phyloP scores from a whole-genome alignment of 2,888 invertebrate species.

The Nebria brevicollis region DNA sequence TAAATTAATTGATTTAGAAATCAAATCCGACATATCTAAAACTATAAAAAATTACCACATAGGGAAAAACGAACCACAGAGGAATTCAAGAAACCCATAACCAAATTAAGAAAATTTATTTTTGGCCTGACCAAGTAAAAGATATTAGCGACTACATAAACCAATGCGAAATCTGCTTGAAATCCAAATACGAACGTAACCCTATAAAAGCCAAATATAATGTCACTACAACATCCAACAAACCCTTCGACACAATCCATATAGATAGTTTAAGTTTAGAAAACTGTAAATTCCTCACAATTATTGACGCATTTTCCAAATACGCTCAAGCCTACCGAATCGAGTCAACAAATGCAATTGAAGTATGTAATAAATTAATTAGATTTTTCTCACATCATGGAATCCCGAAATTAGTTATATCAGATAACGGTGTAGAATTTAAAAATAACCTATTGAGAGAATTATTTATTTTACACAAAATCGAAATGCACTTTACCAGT shows the following conservation, averaged over 20 bases:
- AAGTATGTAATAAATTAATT: no score
- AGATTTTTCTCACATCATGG: no score
- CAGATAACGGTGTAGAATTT: no score
- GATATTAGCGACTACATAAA: conserved; percentile 47
- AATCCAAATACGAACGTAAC: conserved; percentile 48
- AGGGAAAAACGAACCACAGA: neutral
- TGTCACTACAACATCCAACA: conserved; percentile 43
- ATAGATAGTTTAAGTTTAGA: no score
- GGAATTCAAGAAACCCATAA: conserved; percentile 46
- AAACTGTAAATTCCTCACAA: no score
- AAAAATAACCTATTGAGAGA: conserved; percentile 46
- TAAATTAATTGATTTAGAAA: no score
- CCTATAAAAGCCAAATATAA: conserved; percentile 46
- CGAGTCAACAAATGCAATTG: no score
- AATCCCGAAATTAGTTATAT: no score
- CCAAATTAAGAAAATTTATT: conserved; percentile 42
- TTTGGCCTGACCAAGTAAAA: conserved; percentile 48
- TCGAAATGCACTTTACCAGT: conserved; percentile 50
- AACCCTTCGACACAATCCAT: conserved; percentile 45
- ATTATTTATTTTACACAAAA: conserved; percentile 48
- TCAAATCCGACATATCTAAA: no score
- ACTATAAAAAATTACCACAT: no score
- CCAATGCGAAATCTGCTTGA: conserved; percentile 48
- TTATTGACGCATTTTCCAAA: no score
- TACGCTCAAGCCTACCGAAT: no score